phyloP scores from a whole-genome alignment of 2,113 vertebrate species.

The Nesoenas mayeri region DNA sequence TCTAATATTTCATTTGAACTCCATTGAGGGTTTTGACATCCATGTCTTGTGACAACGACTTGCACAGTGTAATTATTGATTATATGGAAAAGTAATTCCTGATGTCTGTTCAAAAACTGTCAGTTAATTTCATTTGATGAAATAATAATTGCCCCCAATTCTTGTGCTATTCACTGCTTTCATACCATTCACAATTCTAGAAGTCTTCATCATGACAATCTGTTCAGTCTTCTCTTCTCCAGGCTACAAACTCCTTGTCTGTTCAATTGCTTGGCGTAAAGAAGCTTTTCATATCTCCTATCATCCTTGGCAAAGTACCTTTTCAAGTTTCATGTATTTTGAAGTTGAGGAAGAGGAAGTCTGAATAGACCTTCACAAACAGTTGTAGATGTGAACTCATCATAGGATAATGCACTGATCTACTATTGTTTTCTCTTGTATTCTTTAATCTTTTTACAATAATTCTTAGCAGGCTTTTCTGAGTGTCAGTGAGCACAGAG shows the following conservation, averaged over 20 bases:
- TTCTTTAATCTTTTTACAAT: slow-evolving; percentile 10
- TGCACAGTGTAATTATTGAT: neutral
- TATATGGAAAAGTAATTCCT: neutral
- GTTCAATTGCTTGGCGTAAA: neutral
- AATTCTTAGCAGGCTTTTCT: neutral
- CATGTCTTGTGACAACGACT: neutral
- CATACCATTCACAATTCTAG: neutral
- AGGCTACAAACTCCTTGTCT: neutral
- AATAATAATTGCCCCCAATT: neutral
- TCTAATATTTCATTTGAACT: neutral
- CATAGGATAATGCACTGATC: neutral
- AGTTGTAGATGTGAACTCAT: neutral
- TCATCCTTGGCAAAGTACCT: neutral
- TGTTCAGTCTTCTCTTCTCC: neutral
- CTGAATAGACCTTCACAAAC: neutral
- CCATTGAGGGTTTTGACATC: neutral
- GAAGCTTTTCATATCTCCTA: neutral
- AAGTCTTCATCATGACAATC: neutral
- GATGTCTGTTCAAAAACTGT: neutral
- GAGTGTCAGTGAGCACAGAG: neutral
- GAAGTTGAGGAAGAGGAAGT: neutral
- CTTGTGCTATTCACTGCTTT: neutral
- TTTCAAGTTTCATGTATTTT: neutral
- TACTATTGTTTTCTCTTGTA: neutral
- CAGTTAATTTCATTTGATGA: neutral